Base-by-base conservation (phyloP, 1,140 invertebrate genomes). In the Macrocentrus cingulum region DNA sequence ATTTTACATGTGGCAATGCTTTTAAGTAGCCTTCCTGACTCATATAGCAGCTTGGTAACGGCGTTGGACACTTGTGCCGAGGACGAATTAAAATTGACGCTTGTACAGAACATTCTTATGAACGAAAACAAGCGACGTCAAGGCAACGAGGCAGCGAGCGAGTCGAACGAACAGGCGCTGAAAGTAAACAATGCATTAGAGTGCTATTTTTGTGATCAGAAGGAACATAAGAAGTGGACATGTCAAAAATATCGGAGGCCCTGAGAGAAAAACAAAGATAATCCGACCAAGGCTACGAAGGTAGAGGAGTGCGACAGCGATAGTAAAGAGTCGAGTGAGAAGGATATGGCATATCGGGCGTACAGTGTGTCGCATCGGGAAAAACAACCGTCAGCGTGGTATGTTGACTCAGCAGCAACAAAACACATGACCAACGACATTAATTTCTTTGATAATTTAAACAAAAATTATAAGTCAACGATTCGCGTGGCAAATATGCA, bases 21-120 rank as follows among this genome's bases (percentile, higher is more conserved):
- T 3, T 39, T 66, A 1, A 25, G 37, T n/a, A 65, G 61, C 42
- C 41, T 64, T 23, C 56, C 59, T 36, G 34, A 55, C 9, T 54
- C 56, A 8, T 64, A 61, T 29, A 46, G 50, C 39, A 59, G 51
- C 7, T 37, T 64, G 34, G 46, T 61, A 6, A 59, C 56, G 8
- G 62, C 59, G 22, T 49, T 64, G 25, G 62, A 64, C 50, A 48
- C 45, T 22, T 18, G 61, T 16, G 19, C 52, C 32, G 39, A 55
- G 49, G 15, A 9, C 18, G 53, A 59, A 9, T 20, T 62, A 29
- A 65, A 56, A 4, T 25, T 16, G 9, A 19, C 37, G 9, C 7
- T 61, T 8, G 49, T 64, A 11, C 50, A 55, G 25, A 44, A 15
- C 9, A 55, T 55, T 19, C 23, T 45, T n/a, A 44, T 23, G 1